Percentiles rank a stretch among this genome's conserved stretches.
Evolutionary conservation across 2,888 invertebrate species (phyloP).

Genomic region (Mycalesis mineus): DNA sequence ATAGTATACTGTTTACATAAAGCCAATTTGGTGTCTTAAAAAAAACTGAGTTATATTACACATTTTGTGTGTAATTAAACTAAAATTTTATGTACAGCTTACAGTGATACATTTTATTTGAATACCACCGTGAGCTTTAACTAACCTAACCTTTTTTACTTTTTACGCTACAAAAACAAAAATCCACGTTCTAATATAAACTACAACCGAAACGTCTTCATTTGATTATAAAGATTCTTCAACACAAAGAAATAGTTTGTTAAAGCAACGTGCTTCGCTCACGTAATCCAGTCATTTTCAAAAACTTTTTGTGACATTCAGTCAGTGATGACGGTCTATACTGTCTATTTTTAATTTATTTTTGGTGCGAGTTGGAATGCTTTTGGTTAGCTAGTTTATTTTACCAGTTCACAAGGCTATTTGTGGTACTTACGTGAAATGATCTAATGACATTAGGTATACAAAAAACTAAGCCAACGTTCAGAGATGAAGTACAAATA

Average conservation of each 20-base stretch:
- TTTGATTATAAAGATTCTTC: neutral
- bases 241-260: neutral
- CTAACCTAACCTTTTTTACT: too few relatives aligned
- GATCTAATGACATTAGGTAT: too few relatives aligned
- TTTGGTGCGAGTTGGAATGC: neutral
- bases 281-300: neutral
- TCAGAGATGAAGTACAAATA: too few relatives aligned
- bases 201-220: neutral
- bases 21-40: neutral
- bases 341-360: slow-evolving; percentile 6
- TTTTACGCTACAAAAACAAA: neutral
- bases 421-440: neutral
- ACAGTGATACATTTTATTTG: too few relatives aligned
- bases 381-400: neutral
- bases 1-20: neutral
- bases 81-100: too few relatives aligned
- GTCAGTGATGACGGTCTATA: neutral
- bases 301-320: neutral
- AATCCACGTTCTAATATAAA: neutral
- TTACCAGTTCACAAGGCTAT: neutral
- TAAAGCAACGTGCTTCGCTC: neutral
- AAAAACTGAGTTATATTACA: too few relatives aligned
- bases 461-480: too few relatives aligned
- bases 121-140: too few relatives aligned
- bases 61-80: too few relatives aligned